Percentiles rank a stretch among this genome's conserved stretches.
Conservation (phyloP, 1,140 invertebrate species). For the Bombus ignitus region DNA sequence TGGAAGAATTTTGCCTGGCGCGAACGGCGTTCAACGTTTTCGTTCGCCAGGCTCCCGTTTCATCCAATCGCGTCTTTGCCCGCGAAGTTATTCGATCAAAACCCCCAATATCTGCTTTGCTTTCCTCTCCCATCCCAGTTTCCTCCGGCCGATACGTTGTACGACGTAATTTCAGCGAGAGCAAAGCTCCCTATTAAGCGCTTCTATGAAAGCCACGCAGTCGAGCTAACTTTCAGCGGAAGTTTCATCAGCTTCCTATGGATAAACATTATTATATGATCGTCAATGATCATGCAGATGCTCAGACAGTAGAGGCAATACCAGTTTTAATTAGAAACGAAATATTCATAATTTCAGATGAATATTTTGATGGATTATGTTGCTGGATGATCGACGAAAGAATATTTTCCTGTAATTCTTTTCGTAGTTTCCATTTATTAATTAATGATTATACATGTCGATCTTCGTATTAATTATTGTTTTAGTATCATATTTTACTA, state of each 20-base stretch:
- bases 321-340: background rate
- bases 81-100: slow-evolving; percentile 5
- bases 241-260: background rate
- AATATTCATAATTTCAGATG: background rate
- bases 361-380: background rate
- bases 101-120: background rate
- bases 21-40: background rate
- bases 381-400: too few species aligned
- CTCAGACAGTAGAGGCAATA: background rate
- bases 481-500: too few species aligned
- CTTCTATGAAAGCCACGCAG: background rate
- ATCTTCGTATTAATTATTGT: too few species aligned
- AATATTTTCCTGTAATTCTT: too few species aligned
- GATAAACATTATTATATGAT: slow-evolving; percentile 18
- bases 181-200: slow-evolving; percentile 25
- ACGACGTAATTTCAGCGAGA: slow-evolving; percentile 2
- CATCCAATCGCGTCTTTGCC: background rate
- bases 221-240: slow-evolving; percentile 19
- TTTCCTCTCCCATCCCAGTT: too few species aligned
- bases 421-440: too few species aligned
- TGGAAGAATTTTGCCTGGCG: slow-evolving; percentile 5
- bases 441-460: too few species aligned
- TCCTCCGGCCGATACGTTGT: background rate
- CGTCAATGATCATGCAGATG: background rate
- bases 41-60: background rate